Evolutionary conservation across 1,140 invertebrate species (phyloP), one percentile per base, ranked within the genome.

Genomic region (Trichomalopsis sarcophagae): DNA sequence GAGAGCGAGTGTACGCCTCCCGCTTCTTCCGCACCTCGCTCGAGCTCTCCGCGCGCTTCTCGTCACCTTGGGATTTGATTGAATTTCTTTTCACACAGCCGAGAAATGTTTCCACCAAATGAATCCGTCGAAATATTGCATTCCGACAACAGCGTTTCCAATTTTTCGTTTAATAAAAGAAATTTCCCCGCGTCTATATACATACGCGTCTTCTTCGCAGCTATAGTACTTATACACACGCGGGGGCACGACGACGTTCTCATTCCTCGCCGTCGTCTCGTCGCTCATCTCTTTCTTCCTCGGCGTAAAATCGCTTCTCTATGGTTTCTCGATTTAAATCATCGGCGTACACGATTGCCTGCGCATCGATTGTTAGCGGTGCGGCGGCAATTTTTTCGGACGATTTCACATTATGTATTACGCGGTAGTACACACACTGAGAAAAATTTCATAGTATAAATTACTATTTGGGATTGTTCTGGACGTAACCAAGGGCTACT

Each of bases 41-140:
- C 80, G 23, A 36, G 33, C 76, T 33, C 47, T 21, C 69, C 81
- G 80, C 83, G 81, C 68, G 55, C 81, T 85, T 86, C 87, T 88
- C 90, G 27, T 91, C 91, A 92, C 92, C 91, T 92, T 91, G 88
- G 88, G 89, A 92, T 93, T 92, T 92, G 92, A 93, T 93, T 93
- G 92, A 93, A 93, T 93, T 93, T 93, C 92, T 40, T 92, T 92
- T 66, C 91, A 88, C 90, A 87, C 90, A 87, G 88, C 92, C 47
- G n/a, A 81, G 90, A 93, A 93, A 93, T 93, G 92, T 93, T 93
- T 93, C 92, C 91, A 91, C 91, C 92, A 93, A 93, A 93, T 93
- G 92, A 93, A 93, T 93, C 90, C 92, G 91, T 92, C 91, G 92
- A 93, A 93, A 93, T 93, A 93, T 93, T 93, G 92, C 92, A 93